Evolutionary conservation across 2,888 invertebrate genomes (phyloP).

Genomic region (Camptogramma bilineatum): DNA sequence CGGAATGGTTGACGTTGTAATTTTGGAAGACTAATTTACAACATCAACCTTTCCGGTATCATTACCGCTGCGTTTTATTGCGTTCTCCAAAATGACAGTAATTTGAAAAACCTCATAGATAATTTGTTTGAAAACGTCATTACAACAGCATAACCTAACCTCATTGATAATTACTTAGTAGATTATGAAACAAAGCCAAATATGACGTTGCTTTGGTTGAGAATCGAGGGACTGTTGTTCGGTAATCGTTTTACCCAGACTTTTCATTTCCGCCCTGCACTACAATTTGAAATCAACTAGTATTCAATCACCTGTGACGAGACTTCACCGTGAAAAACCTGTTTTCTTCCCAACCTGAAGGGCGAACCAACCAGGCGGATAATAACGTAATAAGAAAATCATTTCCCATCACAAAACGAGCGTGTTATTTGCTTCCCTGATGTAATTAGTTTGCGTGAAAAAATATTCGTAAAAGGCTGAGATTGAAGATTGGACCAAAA

Average conservation of each 20-base stretch:
- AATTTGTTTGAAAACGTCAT: too few species aligned
- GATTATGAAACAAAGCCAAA: too few species aligned
- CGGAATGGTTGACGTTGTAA: too few species aligned
- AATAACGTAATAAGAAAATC: conserved; percentile 55
- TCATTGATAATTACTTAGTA: too few species aligned
- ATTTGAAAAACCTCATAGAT: too few species aligned
- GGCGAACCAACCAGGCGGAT: conserved; percentile 61
- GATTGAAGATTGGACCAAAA: not conserved
- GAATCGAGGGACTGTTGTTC: too few species aligned
- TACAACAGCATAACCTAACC: too few species aligned
- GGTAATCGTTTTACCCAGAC: not conserved
- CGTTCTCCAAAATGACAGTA: too few species aligned
- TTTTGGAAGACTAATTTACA: too few species aligned
- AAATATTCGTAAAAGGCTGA: conserved; percentile 1
- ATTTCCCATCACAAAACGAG: conserved; percentile 53
- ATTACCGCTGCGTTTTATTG: too few species aligned
- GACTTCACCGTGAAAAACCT: conserved; percentile 62
- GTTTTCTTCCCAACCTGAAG: conserved; percentile 50
- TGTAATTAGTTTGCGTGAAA: conserved; percentile 25
- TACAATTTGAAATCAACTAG: not conserved
- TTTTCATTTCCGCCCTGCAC: not conserved
- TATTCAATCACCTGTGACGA: conserved; percentile 18
- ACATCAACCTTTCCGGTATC: too few species aligned
- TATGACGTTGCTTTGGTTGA: too few species aligned
- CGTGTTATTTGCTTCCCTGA: conserved; percentile 25